Conservation (phyloP, 1,140 invertebrate species). For the Frieseomelitta varia region DNA sequence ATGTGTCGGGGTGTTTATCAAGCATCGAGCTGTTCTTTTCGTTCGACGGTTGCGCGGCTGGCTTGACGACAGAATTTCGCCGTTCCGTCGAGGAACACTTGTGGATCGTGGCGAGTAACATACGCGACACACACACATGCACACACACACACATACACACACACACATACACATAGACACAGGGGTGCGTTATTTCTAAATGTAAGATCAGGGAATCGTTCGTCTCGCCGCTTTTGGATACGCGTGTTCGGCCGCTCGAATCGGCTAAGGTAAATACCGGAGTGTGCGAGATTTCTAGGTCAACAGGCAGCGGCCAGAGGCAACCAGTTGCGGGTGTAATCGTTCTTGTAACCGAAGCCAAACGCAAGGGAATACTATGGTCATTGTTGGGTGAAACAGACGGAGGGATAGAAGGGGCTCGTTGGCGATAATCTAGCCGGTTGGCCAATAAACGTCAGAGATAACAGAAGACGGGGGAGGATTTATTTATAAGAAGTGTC, state of each 20-base stretch:
- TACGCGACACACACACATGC: not conserved
- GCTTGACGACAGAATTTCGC: not conserved
- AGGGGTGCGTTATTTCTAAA: too few relatives aligned
- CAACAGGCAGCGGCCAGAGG: constrained; percentile 4
- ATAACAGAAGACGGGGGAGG: not conserved
- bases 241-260: not conserved
- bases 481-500: not conserved
- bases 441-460: not conserved
- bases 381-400: not conserved
- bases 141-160: too few relatives aligned
- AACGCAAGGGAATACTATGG: too few relatives aligned
- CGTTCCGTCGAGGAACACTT: not conserved
- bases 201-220: too few relatives aligned
- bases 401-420: not conserved
- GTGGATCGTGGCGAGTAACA: constrained; percentile 10
- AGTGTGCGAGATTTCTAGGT: constrained; percentile 9
- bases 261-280: constrained; percentile 28
- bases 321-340: constrained; percentile 40
- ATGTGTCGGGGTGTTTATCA: constrained; percentile 7
- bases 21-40: not conserved
- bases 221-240: constrained; percentile 11
- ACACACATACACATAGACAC: too few relatives aligned
- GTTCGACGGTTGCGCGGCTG: not conserved
- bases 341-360: not conserved
- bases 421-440: not conserved